A percentile compares a stretch with the other conserved stretches of the same genome.
Conservation (phyloP, 2,797 vertebrate species). For the Chlorospingus semifuscus region DNA sequence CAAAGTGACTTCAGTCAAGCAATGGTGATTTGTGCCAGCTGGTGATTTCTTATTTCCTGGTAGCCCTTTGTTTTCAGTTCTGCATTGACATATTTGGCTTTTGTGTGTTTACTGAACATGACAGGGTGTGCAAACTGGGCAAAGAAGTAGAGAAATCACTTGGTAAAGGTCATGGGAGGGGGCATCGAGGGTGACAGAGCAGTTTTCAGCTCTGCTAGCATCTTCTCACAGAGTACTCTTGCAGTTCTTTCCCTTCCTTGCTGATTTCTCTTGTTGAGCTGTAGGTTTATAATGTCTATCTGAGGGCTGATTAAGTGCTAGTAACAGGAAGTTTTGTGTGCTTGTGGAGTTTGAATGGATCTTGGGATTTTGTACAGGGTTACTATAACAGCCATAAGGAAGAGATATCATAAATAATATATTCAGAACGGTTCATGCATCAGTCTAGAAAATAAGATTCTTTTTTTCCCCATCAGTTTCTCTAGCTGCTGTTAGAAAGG, state of each 20-base stretch:
- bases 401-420: not conserved
- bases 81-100: not conserved
- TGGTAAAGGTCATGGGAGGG: not conserved
- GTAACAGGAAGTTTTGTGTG: not conserved
- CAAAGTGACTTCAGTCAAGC: not conserved
- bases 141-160: not conserved
- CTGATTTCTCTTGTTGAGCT: not conserved
- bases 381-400: not conserved
- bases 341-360: not conserved
- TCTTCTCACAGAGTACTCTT: not conserved
- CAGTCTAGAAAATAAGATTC: not conserved
- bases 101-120: not conserved
- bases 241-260: not conserved
- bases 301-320: slow-evolving; percentile 5
- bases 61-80: not conserved
- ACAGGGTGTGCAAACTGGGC: not conserved
- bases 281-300: not conserved
- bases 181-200: not conserved
- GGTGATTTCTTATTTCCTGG: not conserved
- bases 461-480: not conserved
- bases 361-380: not conserved
- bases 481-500: not conserved
- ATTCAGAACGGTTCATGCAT: not conserved
- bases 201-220: not conserved
- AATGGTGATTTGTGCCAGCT: not conserved